phyloP scores from a whole-genome alignment of 1,140 invertebrate species.

The Spodoptera litura region DNA sequence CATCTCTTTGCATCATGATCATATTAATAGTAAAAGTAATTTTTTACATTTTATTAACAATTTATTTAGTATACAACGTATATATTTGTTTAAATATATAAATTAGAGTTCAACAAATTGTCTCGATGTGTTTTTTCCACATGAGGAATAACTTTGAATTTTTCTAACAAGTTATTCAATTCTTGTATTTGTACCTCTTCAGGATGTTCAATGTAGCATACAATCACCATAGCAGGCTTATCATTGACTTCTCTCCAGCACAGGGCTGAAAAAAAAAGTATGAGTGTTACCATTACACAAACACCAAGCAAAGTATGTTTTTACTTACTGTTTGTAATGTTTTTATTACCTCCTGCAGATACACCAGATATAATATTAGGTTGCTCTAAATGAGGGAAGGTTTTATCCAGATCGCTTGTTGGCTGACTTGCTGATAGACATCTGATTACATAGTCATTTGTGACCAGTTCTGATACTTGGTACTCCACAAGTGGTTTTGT shows the following conservation, averaged over 20 bases:
- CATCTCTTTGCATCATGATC: too few species aligned
- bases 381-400: slow-evolving; percentile 72
- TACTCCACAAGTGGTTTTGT: slow-evolving; percentile 73
- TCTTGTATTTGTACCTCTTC: slow-evolving; percentile 68
- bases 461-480: slow-evolving; percentile 57
- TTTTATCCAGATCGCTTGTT: slow-evolving; percentile 47
- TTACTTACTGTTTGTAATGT: background rate
- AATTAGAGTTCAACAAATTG: slow-evolving; percentile 70
- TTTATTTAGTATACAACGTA: background rate
- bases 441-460: slow-evolving; percentile 63
- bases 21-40: too few species aligned
- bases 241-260: slow-evolving; percentile 68
- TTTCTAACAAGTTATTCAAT: slow-evolving; percentile 65
- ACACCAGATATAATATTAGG: slow-evolving; percentile 79
- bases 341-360: slow-evolving; percentile 73
- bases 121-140: slow-evolving; percentile 50
- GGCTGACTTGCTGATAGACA: slow-evolving; percentile 61
- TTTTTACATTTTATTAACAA: too few species aligned
- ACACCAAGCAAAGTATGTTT: too few species aligned
- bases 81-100: slow-evolving; percentile 69
- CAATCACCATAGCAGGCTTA: slow-evolving; percentile 61
- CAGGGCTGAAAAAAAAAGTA: slow-evolving; percentile 68
- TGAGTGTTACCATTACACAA: too few species aligned
- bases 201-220: slow-evolving; percentile 70
- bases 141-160: slow-evolving; percentile 61